phyloP scores from a whole-genome alignment of 2,113 vertebrate species.

The Crotalus tigris region DNA sequence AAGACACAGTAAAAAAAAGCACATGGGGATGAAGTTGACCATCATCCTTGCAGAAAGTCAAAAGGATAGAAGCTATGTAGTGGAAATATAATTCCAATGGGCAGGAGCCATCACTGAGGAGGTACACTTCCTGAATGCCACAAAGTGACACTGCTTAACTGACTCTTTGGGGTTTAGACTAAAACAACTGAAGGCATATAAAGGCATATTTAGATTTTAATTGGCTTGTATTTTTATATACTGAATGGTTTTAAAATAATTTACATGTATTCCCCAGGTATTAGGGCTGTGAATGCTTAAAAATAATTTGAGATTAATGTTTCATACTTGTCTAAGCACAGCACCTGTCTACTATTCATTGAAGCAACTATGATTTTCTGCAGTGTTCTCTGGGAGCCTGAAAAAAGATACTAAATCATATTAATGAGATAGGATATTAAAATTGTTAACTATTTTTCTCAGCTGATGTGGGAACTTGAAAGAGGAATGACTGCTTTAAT shows the following conservation, averaged over 20 bases:
- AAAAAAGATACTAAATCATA: not conserved
- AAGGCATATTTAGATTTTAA: not conserved
- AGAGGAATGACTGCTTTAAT: not conserved
- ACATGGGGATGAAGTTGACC: not conserved
- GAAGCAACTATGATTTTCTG: not conserved
- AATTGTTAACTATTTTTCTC: not conserved
- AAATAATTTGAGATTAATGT: not conserved
- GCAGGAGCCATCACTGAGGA: not conserved
- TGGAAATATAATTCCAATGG: not conserved
- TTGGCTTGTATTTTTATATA: not conserved
- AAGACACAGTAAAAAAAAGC: not conserved
- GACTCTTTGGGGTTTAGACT: not conserved
- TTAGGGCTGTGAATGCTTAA: not conserved
- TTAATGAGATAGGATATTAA: not conserved
- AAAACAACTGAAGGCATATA: not conserved
- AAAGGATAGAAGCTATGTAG: not conserved
- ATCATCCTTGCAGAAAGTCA: not conserved
- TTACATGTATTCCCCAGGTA: not conserved
- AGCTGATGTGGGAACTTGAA: not conserved
- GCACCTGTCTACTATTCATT: not conserved
- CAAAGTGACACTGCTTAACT: not conserved
- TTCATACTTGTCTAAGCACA: not conserved
- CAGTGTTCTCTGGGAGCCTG: not conserved
- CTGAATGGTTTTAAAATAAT: not conserved
- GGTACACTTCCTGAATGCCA: not conserved